Conservation (phyloP, 2,113 vertebrate species). For the Pantherophis guttatus region DNA sequence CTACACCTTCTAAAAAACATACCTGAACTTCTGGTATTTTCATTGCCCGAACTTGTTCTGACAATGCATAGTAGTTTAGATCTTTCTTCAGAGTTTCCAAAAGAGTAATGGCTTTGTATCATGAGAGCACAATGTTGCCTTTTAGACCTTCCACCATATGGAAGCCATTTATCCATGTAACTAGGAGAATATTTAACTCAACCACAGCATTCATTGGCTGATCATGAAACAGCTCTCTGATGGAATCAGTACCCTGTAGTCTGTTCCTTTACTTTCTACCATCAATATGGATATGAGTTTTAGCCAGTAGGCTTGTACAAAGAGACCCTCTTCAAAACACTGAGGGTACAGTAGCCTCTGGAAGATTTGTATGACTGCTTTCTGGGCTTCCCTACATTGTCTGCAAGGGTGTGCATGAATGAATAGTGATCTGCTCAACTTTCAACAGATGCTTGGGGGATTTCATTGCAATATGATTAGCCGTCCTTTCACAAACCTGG, state of each 20-base stretch:
- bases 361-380: background rate
- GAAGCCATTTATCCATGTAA: background rate
- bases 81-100: background rate
- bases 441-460: background rate
- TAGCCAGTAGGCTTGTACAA: background rate
- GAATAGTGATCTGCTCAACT: background rate
- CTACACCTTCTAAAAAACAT: background rate
- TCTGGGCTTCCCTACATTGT: background rate
- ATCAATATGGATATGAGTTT: background rate
- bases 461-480: background rate
- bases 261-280: background rate
- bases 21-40: background rate
- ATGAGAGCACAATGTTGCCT: background rate
- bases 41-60: background rate
- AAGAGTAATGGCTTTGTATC: background rate
- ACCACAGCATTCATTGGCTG: background rate
- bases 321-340: background rate
- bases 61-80: background rate
- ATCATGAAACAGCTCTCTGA: background rate
- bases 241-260: background rate
- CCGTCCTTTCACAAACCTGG: background rate
- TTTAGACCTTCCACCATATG: background rate
- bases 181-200: background rate
- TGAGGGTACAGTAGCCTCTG: background rate
- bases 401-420: background rate